Conservation (phyloP, 2,888 invertebrate genomes). For the Nomada ferruginata region DNA sequence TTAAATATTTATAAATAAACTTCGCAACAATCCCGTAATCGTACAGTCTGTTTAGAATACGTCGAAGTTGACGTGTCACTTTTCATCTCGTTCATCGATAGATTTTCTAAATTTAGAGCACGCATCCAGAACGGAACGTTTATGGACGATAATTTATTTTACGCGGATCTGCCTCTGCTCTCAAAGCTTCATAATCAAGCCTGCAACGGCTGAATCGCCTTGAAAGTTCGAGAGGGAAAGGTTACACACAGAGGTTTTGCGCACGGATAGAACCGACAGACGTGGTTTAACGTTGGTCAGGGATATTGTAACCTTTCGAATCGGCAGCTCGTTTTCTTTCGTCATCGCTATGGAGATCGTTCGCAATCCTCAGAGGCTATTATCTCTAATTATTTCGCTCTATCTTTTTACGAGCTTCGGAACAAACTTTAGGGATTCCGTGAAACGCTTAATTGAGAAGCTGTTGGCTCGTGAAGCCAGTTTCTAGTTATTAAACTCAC, state of each 20-base stretch:
- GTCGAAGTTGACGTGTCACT: too few species aligned
- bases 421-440: neutral
- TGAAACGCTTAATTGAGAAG: neutral
- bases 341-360: neutral
- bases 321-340: slow-evolving; percentile 34
- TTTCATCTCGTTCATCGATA: too few species aligned
- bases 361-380: neutral
- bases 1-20: too few species aligned
- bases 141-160: slow-evolving; percentile 19
- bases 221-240: slow-evolving; percentile 67
- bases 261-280: slow-evolving; percentile 51
- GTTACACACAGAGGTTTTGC: slow-evolving; percentile 56
- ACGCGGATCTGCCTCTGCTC: neutral
- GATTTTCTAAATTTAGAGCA: slow-evolving; percentile 12
- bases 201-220: slow-evolving; percentile 56
- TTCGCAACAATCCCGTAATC: too few species aligned
- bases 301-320: slow-evolving; percentile 53
- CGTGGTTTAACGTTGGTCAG: slow-evolving; percentile 54
- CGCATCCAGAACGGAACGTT: neutral
- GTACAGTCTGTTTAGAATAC: too few species aligned
- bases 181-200: neutral
- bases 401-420: neutral
- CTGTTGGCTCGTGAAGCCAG: neutral
- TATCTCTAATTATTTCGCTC: neutral
- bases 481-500: slow-evolving; percentile 21